Evolutionary conservation across 1,140 invertebrate genomes (phyloP).

Genomic region (Matsumurasca onukii): DNA sequence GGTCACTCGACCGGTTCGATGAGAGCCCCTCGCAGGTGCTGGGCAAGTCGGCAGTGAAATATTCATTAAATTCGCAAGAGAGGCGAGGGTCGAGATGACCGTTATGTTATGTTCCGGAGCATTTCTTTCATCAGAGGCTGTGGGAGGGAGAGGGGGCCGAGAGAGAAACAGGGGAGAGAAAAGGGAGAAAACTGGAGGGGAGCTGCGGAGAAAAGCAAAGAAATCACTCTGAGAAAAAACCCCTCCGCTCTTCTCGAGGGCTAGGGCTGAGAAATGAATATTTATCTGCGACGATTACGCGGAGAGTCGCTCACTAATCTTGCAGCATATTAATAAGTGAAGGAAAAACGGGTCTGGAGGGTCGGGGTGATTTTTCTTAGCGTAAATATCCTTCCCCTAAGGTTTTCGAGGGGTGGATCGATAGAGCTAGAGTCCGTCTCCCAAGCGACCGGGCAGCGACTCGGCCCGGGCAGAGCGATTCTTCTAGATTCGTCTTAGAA

Average conservation of each 20-base stretch:
- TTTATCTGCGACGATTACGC: constrained; percentile 34
- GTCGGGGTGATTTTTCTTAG: constrained; percentile 29
- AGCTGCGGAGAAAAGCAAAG: not conserved
- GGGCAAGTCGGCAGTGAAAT: not conserved
- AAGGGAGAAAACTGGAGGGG: constrained; percentile 11
- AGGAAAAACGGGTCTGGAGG: constrained; percentile 24
- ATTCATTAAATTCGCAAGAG: constrained; percentile 19
- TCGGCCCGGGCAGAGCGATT: too few species aligned
- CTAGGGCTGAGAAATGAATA: constrained; percentile 34
- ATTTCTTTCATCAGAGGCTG: constrained; percentile 22
- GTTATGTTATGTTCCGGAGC: constrained; percentile 23
- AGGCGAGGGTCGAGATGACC: constrained; percentile 13
- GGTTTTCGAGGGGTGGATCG: constrained; percentile 15
- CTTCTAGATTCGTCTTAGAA: too few species aligned
- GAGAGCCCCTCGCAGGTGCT: too few species aligned
- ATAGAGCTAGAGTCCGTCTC: constrained; percentile 9
- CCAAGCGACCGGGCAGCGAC: not conserved
- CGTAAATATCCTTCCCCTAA: constrained; percentile 23
- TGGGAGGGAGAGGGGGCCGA: constrained; percentile 8
- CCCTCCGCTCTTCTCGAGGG: too few species aligned
- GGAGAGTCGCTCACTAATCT: constrained; percentile 26
- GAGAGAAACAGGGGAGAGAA: not conserved
- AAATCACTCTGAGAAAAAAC: constrained; percentile 21
- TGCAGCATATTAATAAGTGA: constrained; percentile 27
- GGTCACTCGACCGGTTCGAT: not conserved